Base-by-base conservation (phyloP, 2,113 vertebrate species). In the Oryzias woworae region DNA sequence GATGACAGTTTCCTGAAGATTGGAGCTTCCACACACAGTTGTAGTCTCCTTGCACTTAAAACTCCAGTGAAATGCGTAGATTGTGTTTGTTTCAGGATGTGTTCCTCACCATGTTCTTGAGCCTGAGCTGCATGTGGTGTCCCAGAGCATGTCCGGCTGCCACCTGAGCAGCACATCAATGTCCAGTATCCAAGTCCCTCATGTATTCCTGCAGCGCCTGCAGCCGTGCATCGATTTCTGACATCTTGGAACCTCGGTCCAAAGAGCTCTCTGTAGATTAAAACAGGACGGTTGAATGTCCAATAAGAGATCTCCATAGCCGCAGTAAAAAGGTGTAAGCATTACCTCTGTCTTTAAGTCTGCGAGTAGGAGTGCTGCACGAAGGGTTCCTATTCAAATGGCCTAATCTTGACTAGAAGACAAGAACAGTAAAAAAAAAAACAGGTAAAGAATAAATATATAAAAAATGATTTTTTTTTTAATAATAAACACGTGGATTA, bases 151-250 rank as follows among this genome's bases (percentile, higher is more conserved):
- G 16, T 24, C 24, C 41, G 44, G 5, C 0, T 15, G 18, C 4
- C 52, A 2, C 10, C n/a, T 14, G n/a, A 45, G 58, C 65, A 48
- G 60, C 36, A 1, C 56, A 22, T 91, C 85, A 96, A 4, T 87
- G 91, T 60, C 82, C 75, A 0, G 92, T 95, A 67, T 94, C 95
- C 69, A 98, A 86, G 44, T 92, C 93, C 67, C 91, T 93, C 95
- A 97, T 96, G 88, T 96, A 97, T 7, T 95, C 95, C 90, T 98
- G 96, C 67, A 98, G 88, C 0, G 95, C 96, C 83, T 94, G 94
- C 55, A 98, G 90, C 36, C 96, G 91, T 12, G 94, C 94, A 0
- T 98, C 95, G 0, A 98, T 96, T 79, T 97, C 96, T 0, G 95
- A 95, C 64, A 96, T 91, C 74, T 96, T 94, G 1, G 92, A 88